These are phyloP conservation scores for Plagodis pulveraria DNA, from an alignment of 2,888 invertebrate genomes.

Conservation along the genomic window DNA sequence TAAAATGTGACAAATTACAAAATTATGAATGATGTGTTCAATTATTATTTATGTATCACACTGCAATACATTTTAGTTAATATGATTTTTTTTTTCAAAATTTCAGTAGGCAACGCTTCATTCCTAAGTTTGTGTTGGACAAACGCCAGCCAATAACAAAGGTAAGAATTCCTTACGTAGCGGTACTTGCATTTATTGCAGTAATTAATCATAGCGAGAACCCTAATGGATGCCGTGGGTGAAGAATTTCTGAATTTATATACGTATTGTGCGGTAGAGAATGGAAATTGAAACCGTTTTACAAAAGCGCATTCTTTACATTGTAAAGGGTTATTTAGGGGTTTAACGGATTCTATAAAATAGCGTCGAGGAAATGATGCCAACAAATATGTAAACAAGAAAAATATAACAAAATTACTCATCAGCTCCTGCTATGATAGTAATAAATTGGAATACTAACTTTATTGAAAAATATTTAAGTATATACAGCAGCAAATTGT, in stretches of 20 bases:
- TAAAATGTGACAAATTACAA: no score
- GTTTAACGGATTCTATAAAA: no score
- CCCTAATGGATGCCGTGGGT: conserved; percentile 32
- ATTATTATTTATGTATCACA: no score
- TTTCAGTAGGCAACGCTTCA: conserved; percentile 40
- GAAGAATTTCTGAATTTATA: conserved; percentile 27
- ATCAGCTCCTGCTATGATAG: no score
- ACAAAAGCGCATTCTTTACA: neutral
- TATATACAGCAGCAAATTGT: no score
- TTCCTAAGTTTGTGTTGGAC: conserved; percentile 44
- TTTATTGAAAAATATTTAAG: no score
- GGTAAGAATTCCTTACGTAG: conserved; percentile 36
- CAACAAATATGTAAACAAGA: no score
- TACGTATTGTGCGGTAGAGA: conserved; percentile 5
- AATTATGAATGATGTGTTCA: no score
- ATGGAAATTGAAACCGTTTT: neutral
- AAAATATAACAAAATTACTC: no score
- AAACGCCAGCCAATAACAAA: conserved; percentile 38
- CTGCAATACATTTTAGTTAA: conserved; percentile 39
- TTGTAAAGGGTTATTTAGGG: neutral
- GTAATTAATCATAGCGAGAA: conserved; percentile 39
- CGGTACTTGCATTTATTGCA: conserved; percentile 39
- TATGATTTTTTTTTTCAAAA: no score
- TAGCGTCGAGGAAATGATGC: no score
- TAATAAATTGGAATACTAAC: no score